A percentile compares a stretch with the other conserved stretches of the same genome.
phyloP scores from a whole-genome alignment of 2,888 invertebrate species.

The Drosophila conformis region DNA sequence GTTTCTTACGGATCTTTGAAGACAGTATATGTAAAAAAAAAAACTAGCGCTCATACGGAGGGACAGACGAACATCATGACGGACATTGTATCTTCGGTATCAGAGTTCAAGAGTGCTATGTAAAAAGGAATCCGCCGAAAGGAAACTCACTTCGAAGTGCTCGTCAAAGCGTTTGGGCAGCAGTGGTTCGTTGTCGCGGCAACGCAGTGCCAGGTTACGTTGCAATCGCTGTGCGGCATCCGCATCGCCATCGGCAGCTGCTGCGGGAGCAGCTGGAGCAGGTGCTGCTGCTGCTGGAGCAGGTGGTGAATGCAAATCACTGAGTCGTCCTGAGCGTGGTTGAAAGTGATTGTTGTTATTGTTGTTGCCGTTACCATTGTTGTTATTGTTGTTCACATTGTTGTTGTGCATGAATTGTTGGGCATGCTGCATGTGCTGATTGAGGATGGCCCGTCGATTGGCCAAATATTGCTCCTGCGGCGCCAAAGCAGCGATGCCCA shows the following conservation, averaged over 20 bases:
- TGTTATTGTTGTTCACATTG: constrained; percentile 78
- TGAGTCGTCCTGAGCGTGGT: constrained; percentile 78
- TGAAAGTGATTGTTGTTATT: constrained; percentile 75
- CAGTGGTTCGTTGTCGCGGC: constrained; percentile 83
- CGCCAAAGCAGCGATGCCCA: constrained; percentile 59
- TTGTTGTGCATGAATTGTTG: constrained; percentile 78
- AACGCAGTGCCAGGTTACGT: constrained; percentile 83
- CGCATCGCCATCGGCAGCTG: constrained; percentile 70
- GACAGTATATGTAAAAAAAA: no score
- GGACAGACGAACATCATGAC: not conserved
- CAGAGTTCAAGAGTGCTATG: not conserved
- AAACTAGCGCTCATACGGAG: no score
- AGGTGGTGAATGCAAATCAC: constrained; percentile 72
- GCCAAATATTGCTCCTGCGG: constrained; percentile 81
- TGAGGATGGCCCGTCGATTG: constrained; percentile 81
- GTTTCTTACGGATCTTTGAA: not conserved
- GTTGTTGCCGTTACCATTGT: constrained; percentile 21
- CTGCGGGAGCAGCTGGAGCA: constrained; percentile 28
- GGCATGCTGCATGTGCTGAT: constrained; percentile 80
- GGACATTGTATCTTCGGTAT: not conserved
- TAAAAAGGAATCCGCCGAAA: not conserved
- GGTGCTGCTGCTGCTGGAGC: constrained; percentile 23
- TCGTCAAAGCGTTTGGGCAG: constrained; percentile 84
- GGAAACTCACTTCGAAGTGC: constrained; percentile 80
- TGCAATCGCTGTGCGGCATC: constrained; percentile 84